phyloP scores from a whole-genome alignment of 2,797 vertebrate species.

The Notolabrus celidotus region DNA sequence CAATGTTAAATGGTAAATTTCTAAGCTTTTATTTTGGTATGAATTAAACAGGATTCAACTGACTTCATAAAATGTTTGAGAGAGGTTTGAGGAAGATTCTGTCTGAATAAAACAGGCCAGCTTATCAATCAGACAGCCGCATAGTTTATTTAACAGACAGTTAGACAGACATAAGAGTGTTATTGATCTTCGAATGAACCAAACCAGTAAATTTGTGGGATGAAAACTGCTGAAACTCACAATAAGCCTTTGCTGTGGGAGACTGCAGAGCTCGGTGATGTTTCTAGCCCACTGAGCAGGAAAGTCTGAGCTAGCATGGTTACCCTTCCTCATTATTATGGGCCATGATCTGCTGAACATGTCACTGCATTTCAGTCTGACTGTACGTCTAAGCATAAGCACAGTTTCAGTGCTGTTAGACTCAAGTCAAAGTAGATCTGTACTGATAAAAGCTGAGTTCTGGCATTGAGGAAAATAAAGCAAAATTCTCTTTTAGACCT shows the following conservation, averaged over 20 bases:
- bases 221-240: slow-evolving; percentile 2
- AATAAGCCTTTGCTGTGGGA: background rate
- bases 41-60: background rate
- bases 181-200: background rate
- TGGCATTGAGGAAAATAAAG: slow-evolving; percentile 56
- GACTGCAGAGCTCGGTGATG: background rate
- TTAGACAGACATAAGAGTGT: background rate
- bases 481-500: slow-evolving; percentile 47
- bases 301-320: slow-evolving; percentile 16
- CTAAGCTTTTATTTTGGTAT: background rate
- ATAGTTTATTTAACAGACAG: too few relatives aligned
- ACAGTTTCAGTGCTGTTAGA: slow-evolving; percentile 19
- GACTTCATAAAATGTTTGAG: background rate
- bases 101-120: background rate
- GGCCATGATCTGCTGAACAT: slow-evolving; percentile 26
- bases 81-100: background rate
- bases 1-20: background rate
- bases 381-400: slow-evolving; percentile 32
- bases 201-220: background rate
- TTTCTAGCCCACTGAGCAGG: slow-evolving; percentile 37
- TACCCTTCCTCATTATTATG: slow-evolving; percentile 29
- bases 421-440: slow-evolving; percentile 27
- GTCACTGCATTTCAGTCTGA: slow-evolving; percentile 29
- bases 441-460: slow-evolving; percentile 32
- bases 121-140: background rate